Conservation (phyloP, 2,797 vertebrate species). For the Tapera naevia region DNA sequence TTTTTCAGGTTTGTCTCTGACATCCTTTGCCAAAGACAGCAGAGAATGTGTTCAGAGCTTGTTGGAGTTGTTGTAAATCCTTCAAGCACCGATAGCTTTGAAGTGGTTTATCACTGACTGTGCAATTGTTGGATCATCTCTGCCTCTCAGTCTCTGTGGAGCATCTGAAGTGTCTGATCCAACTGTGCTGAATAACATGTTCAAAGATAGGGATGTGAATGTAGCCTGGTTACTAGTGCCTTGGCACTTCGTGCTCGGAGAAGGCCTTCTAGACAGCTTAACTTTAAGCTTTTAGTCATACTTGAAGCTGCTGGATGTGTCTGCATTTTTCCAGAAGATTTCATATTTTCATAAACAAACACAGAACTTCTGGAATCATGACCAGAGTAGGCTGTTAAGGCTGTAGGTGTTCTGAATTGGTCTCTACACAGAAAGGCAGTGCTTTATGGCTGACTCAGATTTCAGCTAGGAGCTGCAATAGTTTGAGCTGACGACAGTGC, state of each 20-base stretch:
- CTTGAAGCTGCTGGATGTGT: not conserved
- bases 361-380: not conserved
- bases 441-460: not conserved
- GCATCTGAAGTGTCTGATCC: not conserved
- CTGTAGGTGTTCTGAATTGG: not conserved
- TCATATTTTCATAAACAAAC: not conserved
- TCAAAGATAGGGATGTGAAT: not conserved
- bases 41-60: conserved; percentile 2
- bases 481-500: not conserved
- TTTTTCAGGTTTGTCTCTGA: conserved; percentile 49
- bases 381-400: not conserved
- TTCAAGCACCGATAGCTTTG: conserved; percentile 25
- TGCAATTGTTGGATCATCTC: not conserved
- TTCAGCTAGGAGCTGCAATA: not conserved
- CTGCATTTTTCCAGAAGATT: not conserved
- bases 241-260: not conserved
- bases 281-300: not conserved
- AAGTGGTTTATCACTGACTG: conserved; percentile 14
- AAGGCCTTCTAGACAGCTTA: not conserved
- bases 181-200: not conserved
- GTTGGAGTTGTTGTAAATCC: conserved; percentile 5
- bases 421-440: not conserved
- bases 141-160: not conserved
- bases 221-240: not conserved
- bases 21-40: conserved; percentile 16